Evolutionary conservation across 2,113 vertebrate species (phyloP).

Genomic region (Microtus richardsoni): DNA sequence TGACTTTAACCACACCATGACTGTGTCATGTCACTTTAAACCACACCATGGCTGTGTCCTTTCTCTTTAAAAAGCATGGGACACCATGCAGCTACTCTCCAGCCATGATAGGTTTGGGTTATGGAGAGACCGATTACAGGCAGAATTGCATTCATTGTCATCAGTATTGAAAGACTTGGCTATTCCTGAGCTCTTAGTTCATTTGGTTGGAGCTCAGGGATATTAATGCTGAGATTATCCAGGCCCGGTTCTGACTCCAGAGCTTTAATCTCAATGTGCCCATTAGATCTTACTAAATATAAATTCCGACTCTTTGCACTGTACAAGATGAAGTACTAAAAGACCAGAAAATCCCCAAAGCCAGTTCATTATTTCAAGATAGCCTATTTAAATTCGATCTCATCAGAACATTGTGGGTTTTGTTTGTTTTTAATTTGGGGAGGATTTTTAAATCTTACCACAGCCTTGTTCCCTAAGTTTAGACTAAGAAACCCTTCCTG

Average conservation of each 20-base stretch:
- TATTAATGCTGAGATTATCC: not conserved
- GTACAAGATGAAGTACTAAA: conserved; percentile 28
- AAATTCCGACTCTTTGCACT: conserved; percentile 18
- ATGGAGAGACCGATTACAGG: not conserved
- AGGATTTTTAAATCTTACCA: not conserved
- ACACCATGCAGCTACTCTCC: not conserved
- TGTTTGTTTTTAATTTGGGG: conserved; percentile 3
- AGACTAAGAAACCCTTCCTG: not conserved
- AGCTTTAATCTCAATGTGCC: conserved; percentile 38
- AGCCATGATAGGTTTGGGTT: not conserved
- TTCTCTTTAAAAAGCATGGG: not conserved
- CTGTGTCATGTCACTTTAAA: not conserved
- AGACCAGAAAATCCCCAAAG: not conserved
- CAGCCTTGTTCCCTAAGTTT: not conserved
- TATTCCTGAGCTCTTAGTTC: conserved; percentile 35
- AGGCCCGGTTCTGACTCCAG: conserved; percentile 32
- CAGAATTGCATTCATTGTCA: not conserved
- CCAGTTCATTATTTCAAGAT: conserved; percentile 10
- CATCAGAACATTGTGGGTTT: not conserved
- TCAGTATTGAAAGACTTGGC: not conserved
- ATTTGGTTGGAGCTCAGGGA: conserved; percentile 42
- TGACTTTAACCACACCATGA: not conserved
- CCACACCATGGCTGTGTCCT: not conserved
- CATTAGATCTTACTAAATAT: conserved; percentile 45
- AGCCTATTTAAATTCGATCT: conserved; percentile 23